Conservation (phyloP, 1,140 invertebrate species). For the Drosophila eugracilis region DNA sequence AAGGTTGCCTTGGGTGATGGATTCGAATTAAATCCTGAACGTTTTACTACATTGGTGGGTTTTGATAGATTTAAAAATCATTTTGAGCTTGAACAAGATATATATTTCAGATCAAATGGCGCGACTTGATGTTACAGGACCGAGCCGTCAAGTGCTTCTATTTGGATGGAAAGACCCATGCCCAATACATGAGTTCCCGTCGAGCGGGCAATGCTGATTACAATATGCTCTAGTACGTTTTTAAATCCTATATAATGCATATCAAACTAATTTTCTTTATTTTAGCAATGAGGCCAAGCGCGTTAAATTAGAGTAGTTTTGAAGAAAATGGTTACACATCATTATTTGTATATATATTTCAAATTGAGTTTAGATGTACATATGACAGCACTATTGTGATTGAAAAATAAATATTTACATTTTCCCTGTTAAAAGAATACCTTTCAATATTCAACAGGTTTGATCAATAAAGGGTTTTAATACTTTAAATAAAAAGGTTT, state of each 20-base stretch:
- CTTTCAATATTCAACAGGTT: too few species aligned
- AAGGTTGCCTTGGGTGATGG: slow-evolving; percentile 46
- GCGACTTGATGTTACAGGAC: slow-evolving; percentile 89
- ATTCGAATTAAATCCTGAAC: slow-evolving; percentile 59
- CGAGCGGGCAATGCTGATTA: slow-evolving; percentile 38
- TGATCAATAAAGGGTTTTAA: too few species aligned
- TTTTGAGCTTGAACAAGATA: not conserved
- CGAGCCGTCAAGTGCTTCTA: slow-evolving; percentile 88
- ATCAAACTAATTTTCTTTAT: not conserved
- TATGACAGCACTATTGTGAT: not conserved
- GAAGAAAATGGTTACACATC: too few species aligned
- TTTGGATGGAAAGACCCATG: slow-evolving; percentile 89
- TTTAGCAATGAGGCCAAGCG: slow-evolving; percentile 42
- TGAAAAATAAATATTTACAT: not conserved
- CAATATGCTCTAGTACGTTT: slow-evolving; percentile 47
- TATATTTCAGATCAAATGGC: slow-evolving; percentile 88
- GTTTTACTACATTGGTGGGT: slow-evolving; percentile 69
- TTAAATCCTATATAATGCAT: not conserved
- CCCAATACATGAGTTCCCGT: slow-evolving; percentile 84
- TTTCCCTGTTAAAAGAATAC: not conserved
- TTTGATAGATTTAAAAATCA: not conserved
- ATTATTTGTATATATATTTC: slow-evolving; percentile 13
- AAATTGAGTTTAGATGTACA: not conserved
- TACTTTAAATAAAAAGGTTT: too few species aligned
- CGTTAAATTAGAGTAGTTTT: slow-evolving; percentile 26